These are phyloP conservation scores for Nothobranchius furzeri DNA, from an alignment of 2,113 vertebrate genomes.

Conservation along the genomic window DNA sequence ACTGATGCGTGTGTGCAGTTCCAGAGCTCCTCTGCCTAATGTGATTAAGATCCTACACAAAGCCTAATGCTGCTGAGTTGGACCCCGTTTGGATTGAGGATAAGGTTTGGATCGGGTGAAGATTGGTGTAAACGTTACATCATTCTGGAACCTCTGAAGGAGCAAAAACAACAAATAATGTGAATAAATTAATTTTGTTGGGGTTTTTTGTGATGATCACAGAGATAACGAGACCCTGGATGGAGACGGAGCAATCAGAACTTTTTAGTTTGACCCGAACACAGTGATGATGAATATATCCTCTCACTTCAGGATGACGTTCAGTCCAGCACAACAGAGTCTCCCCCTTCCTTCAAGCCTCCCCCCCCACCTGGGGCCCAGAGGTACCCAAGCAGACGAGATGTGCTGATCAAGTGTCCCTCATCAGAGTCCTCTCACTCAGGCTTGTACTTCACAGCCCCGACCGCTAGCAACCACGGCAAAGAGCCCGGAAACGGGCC, in stretches of 20 bases:
- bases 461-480: slow-evolving; percentile 59
- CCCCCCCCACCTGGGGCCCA: slow-evolving; percentile 80
- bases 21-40: neutral
- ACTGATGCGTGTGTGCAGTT: neutral
- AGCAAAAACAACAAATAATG: no score
- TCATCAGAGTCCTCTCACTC: slow-evolving; percentile 87
- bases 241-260: neutral
- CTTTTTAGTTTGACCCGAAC: slow-evolving; percentile 22
- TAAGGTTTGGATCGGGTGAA: no score
- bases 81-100: neutral
- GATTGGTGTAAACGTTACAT: no score
- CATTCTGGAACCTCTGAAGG: no score
- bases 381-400: slow-evolving; percentile 60
- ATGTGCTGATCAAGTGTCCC: slow-evolving; percentile 78
- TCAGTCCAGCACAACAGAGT: slow-evolving; percentile 79
- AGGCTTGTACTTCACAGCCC: slow-evolving; percentile 86
- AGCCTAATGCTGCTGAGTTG: neutral
- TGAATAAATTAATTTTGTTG: no score
- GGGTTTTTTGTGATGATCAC: neutral
- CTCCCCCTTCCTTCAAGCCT: slow-evolving; percentile 85
- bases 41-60: neutral
- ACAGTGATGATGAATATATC: slow-evolving; percentile 60
- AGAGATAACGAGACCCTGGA: neutral
- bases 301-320: slow-evolving; percentile 88
- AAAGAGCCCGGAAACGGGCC: slow-evolving; percentile 53